These are phyloP conservation scores for Dorcus parallelipipedus DNA, from an alignment of 2,888 invertebrate species.

Conservation along the genomic window DNA sequence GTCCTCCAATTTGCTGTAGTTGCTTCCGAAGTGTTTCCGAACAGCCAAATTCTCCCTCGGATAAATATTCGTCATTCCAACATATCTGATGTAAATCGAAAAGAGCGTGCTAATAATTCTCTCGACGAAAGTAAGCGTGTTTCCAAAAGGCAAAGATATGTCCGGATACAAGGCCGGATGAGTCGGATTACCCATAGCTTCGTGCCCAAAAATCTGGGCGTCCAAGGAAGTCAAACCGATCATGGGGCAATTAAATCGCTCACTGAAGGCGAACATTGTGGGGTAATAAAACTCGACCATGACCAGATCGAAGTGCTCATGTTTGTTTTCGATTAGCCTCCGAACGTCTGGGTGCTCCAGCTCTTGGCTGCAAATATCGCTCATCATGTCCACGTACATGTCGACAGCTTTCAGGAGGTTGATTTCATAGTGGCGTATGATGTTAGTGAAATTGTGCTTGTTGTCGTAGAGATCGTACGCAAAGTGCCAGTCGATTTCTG, in stretches of 20 bases:
- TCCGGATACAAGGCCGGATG: constrained; percentile 55
- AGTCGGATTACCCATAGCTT: constrained; percentile 53
- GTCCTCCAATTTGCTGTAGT: constrained; percentile 28
- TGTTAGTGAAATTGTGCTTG: constrained; percentile 3
- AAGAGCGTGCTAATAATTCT: constrained; percentile 33
- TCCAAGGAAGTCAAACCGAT: constrained; percentile 54
- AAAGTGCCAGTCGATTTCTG: constrained; percentile 37
- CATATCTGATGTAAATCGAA: constrained; percentile 19
- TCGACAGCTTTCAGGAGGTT: not conserved
- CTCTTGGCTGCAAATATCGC: constrained; percentile 13
- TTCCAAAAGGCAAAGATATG: constrained; percentile 43
- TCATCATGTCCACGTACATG: constrained; percentile 1
- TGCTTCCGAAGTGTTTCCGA: constrained; percentile 1
- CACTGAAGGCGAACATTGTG: constrained; percentile 51
- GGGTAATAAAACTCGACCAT: constrained; percentile 56
- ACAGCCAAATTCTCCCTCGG: not conserved
- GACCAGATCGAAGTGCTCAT: constrained; percentile 55
- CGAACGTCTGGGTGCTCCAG: constrained; percentile 32
- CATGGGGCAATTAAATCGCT: constrained; percentile 55
- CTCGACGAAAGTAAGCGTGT: constrained; percentile 48
- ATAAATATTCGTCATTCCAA: not conserved
- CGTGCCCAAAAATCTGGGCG: constrained; percentile 52
- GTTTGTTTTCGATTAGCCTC: constrained; percentile 33
- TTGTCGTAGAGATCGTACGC: constrained; percentile 16
- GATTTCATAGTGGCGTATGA: not conserved